Percentiles rank a stretch among this genome's conserved stretches.
phyloP scores from a whole-genome alignment of 2,888 invertebrate species.

The Ormyrus labotus region DNA sequence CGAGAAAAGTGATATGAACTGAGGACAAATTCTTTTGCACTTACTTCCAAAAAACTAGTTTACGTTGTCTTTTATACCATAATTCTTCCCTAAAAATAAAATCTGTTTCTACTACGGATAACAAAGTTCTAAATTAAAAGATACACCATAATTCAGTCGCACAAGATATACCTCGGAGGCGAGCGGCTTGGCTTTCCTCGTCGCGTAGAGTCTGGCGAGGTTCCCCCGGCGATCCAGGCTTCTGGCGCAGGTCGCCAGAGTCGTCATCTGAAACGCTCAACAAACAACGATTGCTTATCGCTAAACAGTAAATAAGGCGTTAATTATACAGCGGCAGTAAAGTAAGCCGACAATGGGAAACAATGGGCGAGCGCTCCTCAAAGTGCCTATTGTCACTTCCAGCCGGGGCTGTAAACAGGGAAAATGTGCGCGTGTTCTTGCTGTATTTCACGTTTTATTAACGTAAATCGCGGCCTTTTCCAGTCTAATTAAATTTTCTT shows the following conservation, averaged over 20 bases:
- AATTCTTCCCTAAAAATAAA: no score
- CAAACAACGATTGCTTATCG: background rate
- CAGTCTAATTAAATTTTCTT: no score
- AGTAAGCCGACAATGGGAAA: background rate
- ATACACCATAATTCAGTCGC: background rate
- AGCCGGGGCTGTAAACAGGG: no score
- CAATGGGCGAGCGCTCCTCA: background rate
- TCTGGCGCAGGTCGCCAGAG: background rate
- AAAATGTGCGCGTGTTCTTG: background rate
- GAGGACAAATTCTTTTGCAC: no score
- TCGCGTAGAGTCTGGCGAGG: slow-evolving; percentile 54
- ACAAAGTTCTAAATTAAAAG: no score
- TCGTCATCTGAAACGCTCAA: slow-evolving; percentile 18
- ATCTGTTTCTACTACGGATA: no score
- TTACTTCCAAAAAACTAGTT: no score
- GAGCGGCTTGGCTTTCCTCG: slow-evolving; percentile 64
- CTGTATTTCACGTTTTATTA: no score
- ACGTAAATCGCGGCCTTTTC: no score
- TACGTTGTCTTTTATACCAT: no score
- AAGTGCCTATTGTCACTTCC: slow-evolving; percentile 2
- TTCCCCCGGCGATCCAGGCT: background rate
- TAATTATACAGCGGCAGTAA: background rate
- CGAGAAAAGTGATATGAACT: no score
- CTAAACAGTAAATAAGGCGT: background rate
- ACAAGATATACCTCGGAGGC: slow-evolving; percentile 68